Base-by-base conservation (phyloP, 2,113 vertebrate species). In the Bolborhynchus lineola region DNA sequence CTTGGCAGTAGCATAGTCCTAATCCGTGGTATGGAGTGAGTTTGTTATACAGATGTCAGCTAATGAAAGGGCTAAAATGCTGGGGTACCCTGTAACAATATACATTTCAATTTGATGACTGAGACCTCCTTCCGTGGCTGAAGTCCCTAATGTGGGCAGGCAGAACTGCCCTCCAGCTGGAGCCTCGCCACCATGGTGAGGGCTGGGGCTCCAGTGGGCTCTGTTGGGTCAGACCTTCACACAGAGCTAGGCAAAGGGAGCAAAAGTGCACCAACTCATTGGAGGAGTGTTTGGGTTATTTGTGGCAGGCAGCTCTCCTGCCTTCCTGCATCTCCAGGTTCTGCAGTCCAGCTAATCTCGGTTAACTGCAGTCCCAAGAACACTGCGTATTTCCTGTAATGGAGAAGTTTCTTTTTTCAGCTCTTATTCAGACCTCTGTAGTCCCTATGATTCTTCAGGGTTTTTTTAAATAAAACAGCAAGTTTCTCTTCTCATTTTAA, bases 161-260 rank as follows among this genome's bases (percentile, higher is more conserved):
- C 14, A 31, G 60, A 19, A 72, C 65, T 70, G 37, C 69, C 53
- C 6, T 62, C 26, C 47, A 57, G 37, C 19, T 2, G 3, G 44
- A 87, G 9, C n/a, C 16, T 26, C 16, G 11, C 29, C 4, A 1
- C 62, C 2, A 0, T 8, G 60, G 13, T 23, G n/a, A 53, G 52
- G 29, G 21, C n/a, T 12, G 6, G 33, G 18, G 35, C 23, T 15
- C 16, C 0, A 6, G 8, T 6, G 24, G 13, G 8, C 31, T 71
- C 50, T 4, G 3, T 1, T 33, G 74, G 55, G 25, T 82, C 75
- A 82, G 65, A 69, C 21, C 46, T 78, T 62, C 21, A 29, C 53
- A 12, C 0, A 2, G 71, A 75, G 14, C 21, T 68, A 31, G 11
- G 20, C 2, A 1, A 82, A 77, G 14, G 31, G n/a, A 18, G 5